Percentiles rank a stretch among this genome's conserved stretches.
These are phyloP conservation scores for Platorchestia sp. DNA, from an alignment of 1,140 invertebrate genomes.

Conservation along the genomic window DNA sequence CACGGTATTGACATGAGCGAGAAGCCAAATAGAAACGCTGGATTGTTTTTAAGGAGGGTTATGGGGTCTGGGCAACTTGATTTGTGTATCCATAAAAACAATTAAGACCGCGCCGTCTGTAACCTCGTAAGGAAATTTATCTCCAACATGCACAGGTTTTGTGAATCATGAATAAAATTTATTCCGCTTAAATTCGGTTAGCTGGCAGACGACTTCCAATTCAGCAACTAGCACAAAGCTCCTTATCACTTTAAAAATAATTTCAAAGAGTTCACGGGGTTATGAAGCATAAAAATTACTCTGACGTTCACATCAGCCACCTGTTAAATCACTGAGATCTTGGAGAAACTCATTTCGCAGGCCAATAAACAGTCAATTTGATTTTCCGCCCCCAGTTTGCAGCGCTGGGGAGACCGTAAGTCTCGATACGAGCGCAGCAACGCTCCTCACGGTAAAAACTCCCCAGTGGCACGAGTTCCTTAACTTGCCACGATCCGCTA, in stretches of 20 bases:
- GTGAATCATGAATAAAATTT: too few relatives aligned
- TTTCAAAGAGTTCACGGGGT: not conserved
- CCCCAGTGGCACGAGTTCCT: not conserved
- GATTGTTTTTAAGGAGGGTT: too few relatives aligned
- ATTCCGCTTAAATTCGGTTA: not conserved
- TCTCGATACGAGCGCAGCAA: not conserved
- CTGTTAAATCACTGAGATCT: not conserved
- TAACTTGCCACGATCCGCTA: constrained; percentile 13
- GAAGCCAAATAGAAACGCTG: too few relatives aligned
- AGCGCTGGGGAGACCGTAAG: not conserved
- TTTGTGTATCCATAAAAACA: too few relatives aligned
- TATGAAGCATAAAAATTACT: not conserved
- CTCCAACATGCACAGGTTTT: not conserved
- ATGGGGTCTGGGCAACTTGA: too few relatives aligned
- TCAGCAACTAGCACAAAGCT: not conserved
- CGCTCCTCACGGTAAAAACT: not conserved
- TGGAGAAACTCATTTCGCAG: not conserved
- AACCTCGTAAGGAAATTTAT: not conserved
- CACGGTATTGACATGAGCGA: too few relatives aligned
- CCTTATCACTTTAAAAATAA: not conserved
- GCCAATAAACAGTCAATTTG: not conserved
- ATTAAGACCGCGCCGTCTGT: not conserved
- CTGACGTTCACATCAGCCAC: not conserved
- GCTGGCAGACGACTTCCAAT: not conserved
- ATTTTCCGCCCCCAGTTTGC: not conserved